Evolutionary conservation across 2,888 invertebrate genomes (phyloP).

Genomic region (Temnothorax ravouxi): DNA sequence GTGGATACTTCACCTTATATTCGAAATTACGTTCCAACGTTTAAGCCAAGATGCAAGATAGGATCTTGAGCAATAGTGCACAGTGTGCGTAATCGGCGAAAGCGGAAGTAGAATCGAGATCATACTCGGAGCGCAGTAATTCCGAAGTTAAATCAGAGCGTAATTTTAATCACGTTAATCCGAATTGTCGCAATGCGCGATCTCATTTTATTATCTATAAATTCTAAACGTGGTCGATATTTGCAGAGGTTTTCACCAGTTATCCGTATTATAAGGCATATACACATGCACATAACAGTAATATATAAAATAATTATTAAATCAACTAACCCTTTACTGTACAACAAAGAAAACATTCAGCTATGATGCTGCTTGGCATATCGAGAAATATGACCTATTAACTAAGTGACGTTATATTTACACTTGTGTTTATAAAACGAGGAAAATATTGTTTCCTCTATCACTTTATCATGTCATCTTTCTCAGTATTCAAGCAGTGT

Average conservation of each 20-base stretch:
- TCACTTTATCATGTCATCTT: not conserved
- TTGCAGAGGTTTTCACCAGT: constrained; percentile 55
- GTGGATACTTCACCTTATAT: constrained; percentile 14
- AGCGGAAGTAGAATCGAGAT: constrained; percentile 23
- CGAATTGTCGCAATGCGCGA: not conserved
- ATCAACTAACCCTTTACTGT: constrained; percentile 27
- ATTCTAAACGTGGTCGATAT: constrained; percentile 9
- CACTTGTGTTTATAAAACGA: constrained; percentile 7
- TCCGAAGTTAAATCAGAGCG: constrained; percentile 37
- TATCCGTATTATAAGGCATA: constrained; percentile 13
- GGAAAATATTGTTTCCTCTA: constrained; percentile 4
- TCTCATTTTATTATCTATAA: not conserved
- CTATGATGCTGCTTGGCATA: constrained; percentile 36
- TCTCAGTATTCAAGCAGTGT: constrained; percentile 33
- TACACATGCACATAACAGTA: constrained; percentile 38
- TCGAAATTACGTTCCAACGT: constrained; percentile 1
- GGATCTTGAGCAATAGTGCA: constrained; percentile 12
- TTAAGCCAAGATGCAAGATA: constrained; percentile 27
- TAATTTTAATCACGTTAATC: not conserved
- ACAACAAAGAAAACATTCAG: constrained; percentile 7
- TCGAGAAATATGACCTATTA: constrained; percentile 27
- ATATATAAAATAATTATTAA: constrained; percentile 31
- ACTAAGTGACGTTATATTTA: not conserved
- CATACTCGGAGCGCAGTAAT: not conserved
- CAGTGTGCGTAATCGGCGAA: constrained; percentile 20